Conservation (phyloP, 2,113 vertebrate species). For the Prionailurus viverrinus region DNA sequence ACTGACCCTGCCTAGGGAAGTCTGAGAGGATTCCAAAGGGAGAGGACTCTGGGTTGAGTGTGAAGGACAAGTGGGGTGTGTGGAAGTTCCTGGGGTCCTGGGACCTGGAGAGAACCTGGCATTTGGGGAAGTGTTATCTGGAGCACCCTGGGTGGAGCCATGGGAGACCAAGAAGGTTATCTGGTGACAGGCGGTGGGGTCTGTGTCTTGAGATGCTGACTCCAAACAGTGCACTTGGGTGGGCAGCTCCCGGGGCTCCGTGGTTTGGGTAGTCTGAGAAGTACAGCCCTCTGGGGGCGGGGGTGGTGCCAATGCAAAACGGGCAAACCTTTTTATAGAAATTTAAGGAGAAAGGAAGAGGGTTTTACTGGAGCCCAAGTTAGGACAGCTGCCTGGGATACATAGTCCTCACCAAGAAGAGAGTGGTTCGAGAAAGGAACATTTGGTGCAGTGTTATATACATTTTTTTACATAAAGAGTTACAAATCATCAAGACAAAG, state of each 20-base stretch:
- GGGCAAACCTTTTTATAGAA: background rate
- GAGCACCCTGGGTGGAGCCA: no score
- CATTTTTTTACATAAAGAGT: background rate
- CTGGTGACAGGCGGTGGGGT: background rate
- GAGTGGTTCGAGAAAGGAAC: background rate
- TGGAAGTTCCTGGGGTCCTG: background rate
- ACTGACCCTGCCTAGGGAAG: background rate
- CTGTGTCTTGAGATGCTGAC: background rate
- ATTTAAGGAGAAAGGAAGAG: background rate
- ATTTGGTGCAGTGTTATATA: background rate
- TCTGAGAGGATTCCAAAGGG: background rate
- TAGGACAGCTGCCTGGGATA: background rate
- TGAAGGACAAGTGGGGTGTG: rapidly evolving
- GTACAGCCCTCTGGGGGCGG: no score
- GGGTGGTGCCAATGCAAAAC: background rate
- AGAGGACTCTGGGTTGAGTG: background rate
- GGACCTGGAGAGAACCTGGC: rapidly evolving
- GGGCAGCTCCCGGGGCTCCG: no score
- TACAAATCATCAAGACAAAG: background rate
- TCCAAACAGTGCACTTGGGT: background rate
- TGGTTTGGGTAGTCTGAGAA: background rate
- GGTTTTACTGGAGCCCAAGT: background rate
- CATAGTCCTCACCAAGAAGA: background rate
- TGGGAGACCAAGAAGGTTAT: background rate
- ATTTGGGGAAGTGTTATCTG: background rate